These are phyloP conservation scores for Tachina lurida DNA, from an alignment of 2,888 invertebrate genomes.

Conservation along the genomic window DNA sequence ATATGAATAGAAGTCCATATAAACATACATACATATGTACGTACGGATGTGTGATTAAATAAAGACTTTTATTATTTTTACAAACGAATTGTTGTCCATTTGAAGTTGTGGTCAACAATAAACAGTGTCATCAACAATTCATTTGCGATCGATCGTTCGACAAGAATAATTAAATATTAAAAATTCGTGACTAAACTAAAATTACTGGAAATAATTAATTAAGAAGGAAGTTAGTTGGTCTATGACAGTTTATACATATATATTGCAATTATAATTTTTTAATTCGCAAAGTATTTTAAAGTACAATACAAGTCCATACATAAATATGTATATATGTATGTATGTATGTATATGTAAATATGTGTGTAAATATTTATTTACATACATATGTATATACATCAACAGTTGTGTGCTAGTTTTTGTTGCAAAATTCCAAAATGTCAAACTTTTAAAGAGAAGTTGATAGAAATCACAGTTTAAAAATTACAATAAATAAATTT, in stretches of 20 bases:
- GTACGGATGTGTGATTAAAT: background rate
- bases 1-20: background rate
- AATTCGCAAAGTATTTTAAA: background rate
- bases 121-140: conserved; percentile 31
- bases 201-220: conserved; percentile 20
- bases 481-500: background rate
- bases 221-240: conserved; percentile 38
- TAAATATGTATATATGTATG: background rate
- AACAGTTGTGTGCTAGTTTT: background rate
- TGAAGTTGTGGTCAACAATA: conserved; percentile 48
- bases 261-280: background rate
- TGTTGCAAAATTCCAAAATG: background rate
- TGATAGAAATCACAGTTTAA: background rate
- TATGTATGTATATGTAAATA: too few relatives aligned
- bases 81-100: conserved; percentile 47
- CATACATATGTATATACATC: too few relatives aligned
- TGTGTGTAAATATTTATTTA: too few relatives aligned
- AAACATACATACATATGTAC: background rate
- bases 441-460: background rate
- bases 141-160: conserved; percentile 24
- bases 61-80: background rate
- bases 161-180: conserved; percentile 30
- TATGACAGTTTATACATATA: background rate
- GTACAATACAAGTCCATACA: background rate
- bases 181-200: conserved; percentile 47